Evolutionary conservation across 2,797 vertebrate genomes (phyloP).

Genomic region (Phrynocephalus forsythii): DNA sequence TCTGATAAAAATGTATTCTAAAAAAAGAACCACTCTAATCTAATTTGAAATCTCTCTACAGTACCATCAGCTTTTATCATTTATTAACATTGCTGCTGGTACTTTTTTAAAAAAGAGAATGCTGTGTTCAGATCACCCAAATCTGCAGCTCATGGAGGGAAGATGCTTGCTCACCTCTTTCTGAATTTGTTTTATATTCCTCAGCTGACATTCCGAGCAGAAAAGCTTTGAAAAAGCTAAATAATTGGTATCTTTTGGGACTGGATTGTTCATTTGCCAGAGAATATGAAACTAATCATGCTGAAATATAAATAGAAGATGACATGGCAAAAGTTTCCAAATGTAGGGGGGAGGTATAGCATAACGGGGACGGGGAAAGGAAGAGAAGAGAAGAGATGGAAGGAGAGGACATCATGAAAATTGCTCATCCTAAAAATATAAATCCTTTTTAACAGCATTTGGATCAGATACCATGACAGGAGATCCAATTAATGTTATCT

Average conservation of each 20-base stretch:
- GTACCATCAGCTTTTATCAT: constrained; percentile 54
- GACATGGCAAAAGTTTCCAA: constrained; percentile 82
- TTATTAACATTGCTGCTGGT: constrained; percentile 26
- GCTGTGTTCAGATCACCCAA: constrained; percentile 38
- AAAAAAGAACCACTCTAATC: constrained; percentile 46
- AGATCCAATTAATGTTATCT: constrained; percentile 71
- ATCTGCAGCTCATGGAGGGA: constrained; percentile 46
- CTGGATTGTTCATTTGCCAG: constrained; percentile 75
- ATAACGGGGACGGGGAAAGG: constrained; percentile 2
- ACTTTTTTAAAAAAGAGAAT: background rate
- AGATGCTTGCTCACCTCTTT: constrained; percentile 48
- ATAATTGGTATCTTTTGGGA: constrained; percentile 76
- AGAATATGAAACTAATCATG: constrained; percentile 86
- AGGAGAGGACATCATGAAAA: constrained; percentile 48
- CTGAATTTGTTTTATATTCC: constrained; percentile 75
- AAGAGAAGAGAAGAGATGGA: background rate
- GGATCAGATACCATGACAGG: constrained; percentile 55
- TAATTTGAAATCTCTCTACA: constrained; percentile 50
- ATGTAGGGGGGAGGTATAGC: constrained; percentile 79
- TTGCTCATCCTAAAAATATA: constrained; percentile 60
- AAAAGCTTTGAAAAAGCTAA: constrained; percentile 64
- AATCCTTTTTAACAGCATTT: constrained; percentile 66
- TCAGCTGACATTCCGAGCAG: constrained; percentile 72
- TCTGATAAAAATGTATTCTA: constrained; percentile 52
- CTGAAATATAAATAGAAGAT: constrained; percentile 76